Percentiles rank a stretch among this genome's conserved stretches.
These are phyloP conservation scores for Labeo rohita DNA, from an alignment of 2,113 vertebrate species.

Conservation along the genomic window DNA sequence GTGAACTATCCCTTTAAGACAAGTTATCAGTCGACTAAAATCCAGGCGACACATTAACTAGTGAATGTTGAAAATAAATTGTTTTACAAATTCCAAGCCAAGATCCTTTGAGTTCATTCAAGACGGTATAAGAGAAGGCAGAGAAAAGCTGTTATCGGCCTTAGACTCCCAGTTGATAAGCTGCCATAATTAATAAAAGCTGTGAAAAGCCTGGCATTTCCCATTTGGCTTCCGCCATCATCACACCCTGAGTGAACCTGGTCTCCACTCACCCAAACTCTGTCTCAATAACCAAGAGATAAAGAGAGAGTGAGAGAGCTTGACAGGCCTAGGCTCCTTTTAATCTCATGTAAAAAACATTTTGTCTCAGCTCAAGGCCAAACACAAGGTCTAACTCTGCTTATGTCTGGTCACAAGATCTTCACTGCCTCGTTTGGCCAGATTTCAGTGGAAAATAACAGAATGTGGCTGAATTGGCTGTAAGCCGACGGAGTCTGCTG, in stretches of 20 bases:
- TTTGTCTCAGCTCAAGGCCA: conserved; percentile 14
- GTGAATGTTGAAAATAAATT: not conserved
- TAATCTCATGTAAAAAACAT: conserved; percentile 1
- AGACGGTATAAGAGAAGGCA: not conserved
- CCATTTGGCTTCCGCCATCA: not conserved
- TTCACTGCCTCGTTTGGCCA: not conserved
- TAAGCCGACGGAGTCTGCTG: not conserved
- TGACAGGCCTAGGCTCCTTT: not conserved
- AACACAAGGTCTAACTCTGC: conserved; percentile 22
- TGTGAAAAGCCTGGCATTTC: conserved; percentile 28
- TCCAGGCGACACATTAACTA: not conserved
- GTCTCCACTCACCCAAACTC: not conserved
- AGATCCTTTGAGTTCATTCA: not conserved
- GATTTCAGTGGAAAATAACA: conserved; percentile 21
- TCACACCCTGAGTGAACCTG: not conserved
- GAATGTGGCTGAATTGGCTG: not conserved
- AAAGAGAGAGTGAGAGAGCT: not conserved
- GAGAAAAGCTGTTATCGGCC: not conserved
- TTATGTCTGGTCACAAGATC: conserved; percentile 20
- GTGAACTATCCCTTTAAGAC: not conserved
- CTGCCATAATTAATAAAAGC: conserved; percentile 31
- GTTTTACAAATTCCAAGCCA: not conserved
- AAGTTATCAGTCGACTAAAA: not conserved
- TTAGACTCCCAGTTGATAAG: conserved; percentile 7
- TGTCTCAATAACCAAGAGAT: not conserved